Evolutionary conservation across 2,113 vertebrate species (phyloP).

Genomic region (Rhipidura dahli): DNA sequence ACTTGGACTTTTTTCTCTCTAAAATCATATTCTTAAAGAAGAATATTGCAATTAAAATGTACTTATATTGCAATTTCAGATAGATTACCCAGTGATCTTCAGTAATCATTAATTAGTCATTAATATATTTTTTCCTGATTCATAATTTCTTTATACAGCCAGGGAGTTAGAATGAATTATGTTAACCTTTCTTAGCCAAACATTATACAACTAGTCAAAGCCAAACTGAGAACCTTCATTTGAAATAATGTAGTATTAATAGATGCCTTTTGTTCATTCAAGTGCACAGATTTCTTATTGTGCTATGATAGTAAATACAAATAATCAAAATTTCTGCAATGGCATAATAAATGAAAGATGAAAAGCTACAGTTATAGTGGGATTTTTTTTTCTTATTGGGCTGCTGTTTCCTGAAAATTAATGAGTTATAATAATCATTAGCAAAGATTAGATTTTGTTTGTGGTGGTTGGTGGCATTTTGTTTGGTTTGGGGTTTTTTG

Average conservation of each 20-base stretch:
- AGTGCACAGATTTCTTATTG: background rate
- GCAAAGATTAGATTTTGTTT: background rate
- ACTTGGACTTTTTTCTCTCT: background rate
- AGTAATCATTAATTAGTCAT: background rate
- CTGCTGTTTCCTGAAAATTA: background rate
- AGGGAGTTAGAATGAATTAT: background rate
- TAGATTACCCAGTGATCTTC: background rate
- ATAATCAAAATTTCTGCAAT: background rate
- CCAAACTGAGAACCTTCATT: background rate
- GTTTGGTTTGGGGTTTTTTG: rapidly evolving
- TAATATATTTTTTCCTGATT: background rate
- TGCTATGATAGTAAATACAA: background rate
- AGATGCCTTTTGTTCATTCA: background rate
- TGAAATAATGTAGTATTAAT: background rate
- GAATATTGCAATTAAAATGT: background rate
- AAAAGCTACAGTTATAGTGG: background rate
- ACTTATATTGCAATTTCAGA: background rate
- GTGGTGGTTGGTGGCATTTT: background rate
- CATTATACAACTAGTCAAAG: background rate
- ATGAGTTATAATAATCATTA: background rate
- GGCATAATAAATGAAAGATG: background rate
- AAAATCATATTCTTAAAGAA: background rate
- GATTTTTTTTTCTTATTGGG: background rate
- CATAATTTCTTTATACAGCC: background rate
- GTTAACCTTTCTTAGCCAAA: background rate